phyloP scores from a whole-genome alignment of 2,888 invertebrate species.

The Drosophila subsilvestris region DNA sequence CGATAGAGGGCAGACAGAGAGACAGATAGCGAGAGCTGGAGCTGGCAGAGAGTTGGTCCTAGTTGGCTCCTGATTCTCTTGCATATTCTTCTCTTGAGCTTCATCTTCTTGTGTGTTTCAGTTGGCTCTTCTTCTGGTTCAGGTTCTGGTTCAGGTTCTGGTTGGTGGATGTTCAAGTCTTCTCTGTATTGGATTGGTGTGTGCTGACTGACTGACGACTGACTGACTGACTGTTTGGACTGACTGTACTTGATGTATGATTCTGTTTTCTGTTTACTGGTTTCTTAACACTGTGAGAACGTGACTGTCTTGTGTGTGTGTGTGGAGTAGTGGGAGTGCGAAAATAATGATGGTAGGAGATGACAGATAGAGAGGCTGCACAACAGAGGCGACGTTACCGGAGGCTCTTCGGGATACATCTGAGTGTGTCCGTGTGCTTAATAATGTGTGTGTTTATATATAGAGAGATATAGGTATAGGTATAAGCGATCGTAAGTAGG shows the following conservation, averaged over 20 bases:
- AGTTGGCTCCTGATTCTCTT: neutral
- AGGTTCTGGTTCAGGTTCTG: neutral
- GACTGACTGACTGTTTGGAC: slow-evolving; percentile 9
- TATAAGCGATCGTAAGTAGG: slow-evolving; percentile 71
- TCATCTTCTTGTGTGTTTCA: neutral
- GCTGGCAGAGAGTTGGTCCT: neutral
- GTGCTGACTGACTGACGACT: slow-evolving; percentile 15
- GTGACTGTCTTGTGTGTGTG: slow-evolving; percentile 19
- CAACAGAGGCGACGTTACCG: slow-evolving; percentile 16
- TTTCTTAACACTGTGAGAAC: neutral
- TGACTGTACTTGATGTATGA: slow-evolving; percentile 38
- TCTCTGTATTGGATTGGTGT: slow-evolving; percentile 15
- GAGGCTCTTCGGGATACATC: slow-evolving; percentile 9
- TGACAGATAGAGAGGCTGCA: slow-evolving; percentile 15
- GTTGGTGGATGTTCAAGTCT: neutral
- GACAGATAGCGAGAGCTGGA: slow-evolving; percentile 40
- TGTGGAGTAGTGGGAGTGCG: slow-evolving; percentile 8
- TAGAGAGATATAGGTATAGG: slow-evolving; percentile 58
- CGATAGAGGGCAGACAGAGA: slow-evolving; percentile 20
- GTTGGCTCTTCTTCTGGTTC: neutral
- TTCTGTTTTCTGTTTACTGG: neutral
- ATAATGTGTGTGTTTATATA: slow-evolving; percentile 13
- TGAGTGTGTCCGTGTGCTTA: slow-evolving; percentile 10
- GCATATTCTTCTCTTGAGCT: neutral
- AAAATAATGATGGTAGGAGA: slow-evolving; percentile 9